Base-by-base conservation (phyloP, 1,140 invertebrate species). In the Meloidogyne hapla region DNA sequence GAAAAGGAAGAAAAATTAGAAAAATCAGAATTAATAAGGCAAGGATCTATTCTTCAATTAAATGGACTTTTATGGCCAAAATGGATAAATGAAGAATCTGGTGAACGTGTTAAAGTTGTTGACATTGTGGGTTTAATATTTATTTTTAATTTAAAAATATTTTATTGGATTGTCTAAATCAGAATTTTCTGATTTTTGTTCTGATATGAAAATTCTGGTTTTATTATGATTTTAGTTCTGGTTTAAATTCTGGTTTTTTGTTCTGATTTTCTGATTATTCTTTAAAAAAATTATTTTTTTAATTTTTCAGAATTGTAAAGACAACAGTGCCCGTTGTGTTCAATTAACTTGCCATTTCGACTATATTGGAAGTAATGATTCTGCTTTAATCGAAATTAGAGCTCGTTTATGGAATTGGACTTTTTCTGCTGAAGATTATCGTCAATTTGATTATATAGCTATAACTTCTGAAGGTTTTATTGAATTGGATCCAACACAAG, bases 401-500 rank as follows among this genome's bases (percentile, higher is more conserved):
- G 77, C 80, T 33, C 78, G 80, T 15, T 73, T 81, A 9, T 81
- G 80, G 80, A 81, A 81, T 66, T 77, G 76, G 40, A 81, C 80
- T 13, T 81, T 80, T 64, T 82, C 80, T 23, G 81, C 67, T 18
- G 80, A 83, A 79, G 82, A 82, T 56, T 81, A 84, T 33, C 67
- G 71, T 25, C 33, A 48, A 40, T 81, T 82, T 48, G 81, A 82
- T 26, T 82, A 84, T 65, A 68, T 84, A 21, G 80, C 79, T 21
- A 81, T 82, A 26, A 77, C 83, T 13, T 82, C 81, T 40, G 40
- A 84, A 33, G 81, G 79, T n/a, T 69, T 74, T 65, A 78, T 84
- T 42, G 77, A 82, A 69, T 80, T 82, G n/a, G 82, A 84, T 48
- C 78, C 82, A 25, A 65, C 71, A 33, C 81, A 82, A 78, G 81